Evolutionary conservation across 1,140 invertebrate species (phyloP), one percentile per base, ranked within the genome.

Genomic region (Mamestra configurata): DNA sequence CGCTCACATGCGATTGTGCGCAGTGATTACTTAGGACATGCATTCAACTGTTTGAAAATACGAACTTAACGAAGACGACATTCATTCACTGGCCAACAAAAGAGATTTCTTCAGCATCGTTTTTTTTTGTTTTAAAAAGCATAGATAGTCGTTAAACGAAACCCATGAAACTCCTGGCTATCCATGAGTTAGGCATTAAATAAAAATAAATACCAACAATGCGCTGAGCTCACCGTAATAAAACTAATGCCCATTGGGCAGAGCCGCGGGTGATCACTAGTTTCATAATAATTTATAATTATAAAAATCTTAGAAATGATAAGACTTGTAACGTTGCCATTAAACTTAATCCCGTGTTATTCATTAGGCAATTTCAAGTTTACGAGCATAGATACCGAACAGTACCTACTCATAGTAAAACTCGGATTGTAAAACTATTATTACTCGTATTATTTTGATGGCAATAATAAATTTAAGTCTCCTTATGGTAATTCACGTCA

Each of bases 301-400:
- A 61, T 76, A 76, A 76, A 73, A 76, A 64, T 76, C 40, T 49
- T 43, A 64, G 43, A 77, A 51, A 53, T 59, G 70, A 85, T 77
- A 79, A 81, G 78, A 85, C 31, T 77, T 77, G 46, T 71, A 82
- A 77, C 40, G 53, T 49, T 70, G 51, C 76, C 71, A 82, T 82
- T 81, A 84, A 86, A 82, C 49, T 66, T 84, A 86, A 86, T 86
- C 79, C 79, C 59, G 59, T 81, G 81, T 79, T 79, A 86, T 86
- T 86, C 79, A 82, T 86, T 86, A 82, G 79, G 80, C 81, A 79
- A 82, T 82, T 82, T 79, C 73, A 77, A 81, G 71, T 86, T 84
- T 86, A 86, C 77, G 80, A 76, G n/a, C 77, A 66, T 43, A 79
- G 78, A 79, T 77, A 80, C 70, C 64, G 43, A 71, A 51, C 35